phyloP scores from a whole-genome alignment of 2,113 vertebrate genomes.

The Rallus limicola region DNA sequence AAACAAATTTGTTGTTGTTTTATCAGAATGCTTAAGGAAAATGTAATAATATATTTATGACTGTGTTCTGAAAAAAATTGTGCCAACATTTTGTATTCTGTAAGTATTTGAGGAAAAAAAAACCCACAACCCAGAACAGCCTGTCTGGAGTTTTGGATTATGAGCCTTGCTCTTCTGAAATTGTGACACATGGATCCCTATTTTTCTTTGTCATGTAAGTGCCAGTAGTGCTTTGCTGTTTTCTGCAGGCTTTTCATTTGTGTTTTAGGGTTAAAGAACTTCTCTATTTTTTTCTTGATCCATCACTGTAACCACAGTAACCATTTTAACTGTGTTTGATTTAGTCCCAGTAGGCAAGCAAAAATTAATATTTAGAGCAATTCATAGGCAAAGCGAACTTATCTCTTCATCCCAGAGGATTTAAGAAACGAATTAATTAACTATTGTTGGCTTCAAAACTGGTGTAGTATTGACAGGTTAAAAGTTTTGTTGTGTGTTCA shows the following conservation, averaged over 20 bases:
- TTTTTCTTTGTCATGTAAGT: neutral
- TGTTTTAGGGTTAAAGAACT: conserved; percentile 39
- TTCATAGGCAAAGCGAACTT: conserved; percentile 30
- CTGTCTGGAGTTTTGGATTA: neutral
- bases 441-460: conserved; percentile 13
- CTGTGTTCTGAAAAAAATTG: neutral
- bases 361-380: conserved; percentile 64
- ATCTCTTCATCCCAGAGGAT: conserved; percentile 9
- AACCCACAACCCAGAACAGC: no score
- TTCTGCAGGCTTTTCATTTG: neutral
- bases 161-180: neutral
- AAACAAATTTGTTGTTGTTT: neutral
- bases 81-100: neutral
- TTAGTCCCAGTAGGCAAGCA: conserved; percentile 51
- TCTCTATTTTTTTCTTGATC: neutral
- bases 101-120: neutral
- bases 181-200: neutral
- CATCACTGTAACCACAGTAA: conserved; percentile 73
- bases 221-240: neutral
- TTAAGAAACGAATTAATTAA: conserved; percentile 54
- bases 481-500: conserved; percentile 30
- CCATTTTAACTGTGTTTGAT: conserved; percentile 68
- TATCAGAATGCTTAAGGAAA: neutral
- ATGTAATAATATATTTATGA: neutral
- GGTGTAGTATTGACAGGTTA: neutral